Evolutionary conservation across 1,140 invertebrate species (phyloP), one percentile per base, ranked within the genome.

Genomic region (Acromyrmex heyeri): DNA sequence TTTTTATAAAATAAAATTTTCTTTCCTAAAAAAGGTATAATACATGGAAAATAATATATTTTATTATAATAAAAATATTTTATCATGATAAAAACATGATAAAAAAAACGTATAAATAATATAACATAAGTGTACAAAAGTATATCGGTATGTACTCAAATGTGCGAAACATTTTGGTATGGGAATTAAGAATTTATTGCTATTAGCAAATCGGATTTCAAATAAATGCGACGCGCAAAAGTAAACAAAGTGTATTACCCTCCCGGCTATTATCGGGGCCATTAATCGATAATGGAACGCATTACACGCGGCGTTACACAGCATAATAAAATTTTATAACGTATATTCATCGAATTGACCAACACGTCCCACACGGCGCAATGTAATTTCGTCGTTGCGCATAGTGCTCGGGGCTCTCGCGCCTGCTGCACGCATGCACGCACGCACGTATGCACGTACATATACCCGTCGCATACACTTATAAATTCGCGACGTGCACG

Each of bases 281-380:
- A 83, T 83, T 83, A 83, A 75, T 83, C 69, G 79, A 83, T 83
- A 83, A 83, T 83, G 79, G 79, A 75, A 73, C 69, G 69, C 69
- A 83, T 83, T 83, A 83, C 79, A 75, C 69, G 79, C 69, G 79
- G 44, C 69, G 79, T 83, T 83, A 83, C 79, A 62, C 38, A 44
- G 69, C 55, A 57, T 83, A 83, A 83, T 83, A 83, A 83, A 83
- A 83, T 83, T 83, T 83, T 75, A 83, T 75, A 83, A 83, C 69
- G 10, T 83, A 83, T 83, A 83, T 75, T 83, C 79, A 83, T 83
- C 55, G 69, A 61, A 83, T 83, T 73, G 79, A 83, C 57, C 79
- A 48, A 61, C 67, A 73, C 69, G 27, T 73, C 53, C 67, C 67
- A 30, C 69, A 59, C 53, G 78, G 79, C 53, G 79, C 79, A 24